Conservation (phyloP, 2,113 vertebrate genomes). For the Pampusana beccarii region DNA sequence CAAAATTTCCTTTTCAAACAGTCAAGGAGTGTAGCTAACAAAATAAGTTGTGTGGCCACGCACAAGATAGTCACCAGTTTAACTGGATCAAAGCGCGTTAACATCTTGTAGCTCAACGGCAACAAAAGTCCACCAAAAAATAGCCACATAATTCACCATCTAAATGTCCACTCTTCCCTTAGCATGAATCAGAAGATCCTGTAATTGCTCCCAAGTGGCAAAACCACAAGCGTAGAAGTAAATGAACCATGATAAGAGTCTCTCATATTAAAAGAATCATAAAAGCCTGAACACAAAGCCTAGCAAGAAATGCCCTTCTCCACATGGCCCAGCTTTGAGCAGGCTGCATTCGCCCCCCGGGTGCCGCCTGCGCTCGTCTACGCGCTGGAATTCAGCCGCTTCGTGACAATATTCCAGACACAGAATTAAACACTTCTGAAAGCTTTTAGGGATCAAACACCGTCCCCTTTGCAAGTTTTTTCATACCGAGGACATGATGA, state of each 20-base stretch:
- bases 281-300: constrained; percentile 53
- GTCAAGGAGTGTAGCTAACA: background rate
- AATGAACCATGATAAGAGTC: constrained; percentile 56
- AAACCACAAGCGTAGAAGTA: constrained; percentile 49
- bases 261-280: constrained; percentile 20
- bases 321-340: background rate
- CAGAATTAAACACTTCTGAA: constrained; percentile 56
- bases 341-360: background rate
- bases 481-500: constrained; percentile 20
- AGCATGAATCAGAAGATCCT: background rate
- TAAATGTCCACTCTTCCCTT: background rate
- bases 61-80: background rate
- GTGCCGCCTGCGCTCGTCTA: background rate
- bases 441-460: constrained; percentile 52
- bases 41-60: background rate
- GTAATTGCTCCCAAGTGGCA: constrained; percentile 36
- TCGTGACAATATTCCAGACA: constrained; percentile 54
- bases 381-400: background rate
- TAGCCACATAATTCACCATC: constrained; percentile 20
- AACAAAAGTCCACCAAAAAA: constrained; percentile 21
- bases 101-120: background rate
- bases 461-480: constrained; percentile 2
- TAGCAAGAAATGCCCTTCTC: constrained; percentile 13
- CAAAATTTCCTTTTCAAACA: background rate
- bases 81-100: background rate